phyloP scores from a whole-genome alignment of 2,797 vertebrate genomes.

The Spinibarbus caldwelli region DNA sequence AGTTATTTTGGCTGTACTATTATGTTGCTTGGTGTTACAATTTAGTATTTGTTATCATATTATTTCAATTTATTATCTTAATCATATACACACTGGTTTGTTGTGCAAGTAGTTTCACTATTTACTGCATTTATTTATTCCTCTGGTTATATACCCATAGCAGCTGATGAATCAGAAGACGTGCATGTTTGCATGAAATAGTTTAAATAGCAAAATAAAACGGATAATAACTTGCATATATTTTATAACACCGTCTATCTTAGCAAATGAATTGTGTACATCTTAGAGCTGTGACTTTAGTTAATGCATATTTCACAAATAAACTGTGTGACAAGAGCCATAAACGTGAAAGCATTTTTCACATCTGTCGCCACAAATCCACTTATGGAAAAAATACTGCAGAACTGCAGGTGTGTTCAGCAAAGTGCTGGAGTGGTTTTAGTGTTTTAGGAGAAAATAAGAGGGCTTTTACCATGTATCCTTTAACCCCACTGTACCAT shows the following conservation, averaged over 20 bases:
- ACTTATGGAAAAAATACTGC: background rate
- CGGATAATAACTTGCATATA: background rate
- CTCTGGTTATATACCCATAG: too few relatives aligned
- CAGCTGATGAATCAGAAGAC: background rate
- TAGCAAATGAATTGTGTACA: background rate
- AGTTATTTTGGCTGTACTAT: background rate
- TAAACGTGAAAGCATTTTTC: background rate
- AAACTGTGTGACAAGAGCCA: background rate
- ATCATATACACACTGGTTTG: background rate
- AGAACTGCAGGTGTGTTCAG: background rate
- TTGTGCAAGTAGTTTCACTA: background rate
- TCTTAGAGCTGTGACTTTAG: background rate
- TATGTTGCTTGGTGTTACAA: background rate
- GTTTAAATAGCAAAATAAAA: background rate
- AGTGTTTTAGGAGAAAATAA: background rate
- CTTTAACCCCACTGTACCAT: background rate
- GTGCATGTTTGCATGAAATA: background rate
- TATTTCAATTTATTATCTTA: background rate
- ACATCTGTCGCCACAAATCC: background rate
- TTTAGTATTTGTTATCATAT: background rate
- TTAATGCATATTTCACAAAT: background rate
- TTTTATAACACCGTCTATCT: background rate
- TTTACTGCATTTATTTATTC: background rate
- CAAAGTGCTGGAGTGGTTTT: background rate
- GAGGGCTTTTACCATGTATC: background rate